Evolutionary conservation across 2,888 invertebrate genomes (phyloP).

Genomic region (Brenthis daphne): DNA sequence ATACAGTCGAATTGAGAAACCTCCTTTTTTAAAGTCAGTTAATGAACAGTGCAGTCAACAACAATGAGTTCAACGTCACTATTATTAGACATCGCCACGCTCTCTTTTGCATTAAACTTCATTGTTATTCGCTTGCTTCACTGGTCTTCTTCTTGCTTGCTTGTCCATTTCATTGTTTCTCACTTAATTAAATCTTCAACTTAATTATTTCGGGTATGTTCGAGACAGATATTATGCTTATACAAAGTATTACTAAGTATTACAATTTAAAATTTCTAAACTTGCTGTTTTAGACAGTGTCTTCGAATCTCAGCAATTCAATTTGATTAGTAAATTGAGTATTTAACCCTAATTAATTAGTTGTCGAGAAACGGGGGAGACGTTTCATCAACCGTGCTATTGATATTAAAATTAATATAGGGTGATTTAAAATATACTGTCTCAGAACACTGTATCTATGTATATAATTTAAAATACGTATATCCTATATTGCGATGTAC

Average conservation of each 20-base stretch:
- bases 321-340: slow-evolving; percentile 48
- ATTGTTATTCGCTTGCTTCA: no score
- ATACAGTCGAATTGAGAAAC: no score
- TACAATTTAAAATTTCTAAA: slow-evolving; percentile 12
- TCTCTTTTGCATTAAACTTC: no score
- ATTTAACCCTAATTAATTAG: slow-evolving; percentile 61
- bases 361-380: slow-evolving; percentile 48
- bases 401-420: slow-evolving; percentile 73
- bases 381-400: slow-evolving; percentile 62
- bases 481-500: no score
- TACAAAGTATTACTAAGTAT: slow-evolving; percentile 9
- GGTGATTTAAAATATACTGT: slow-evolving; percentile 39
- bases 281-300: slow-evolving; percentile 30
- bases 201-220: neutral
- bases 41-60: no score
- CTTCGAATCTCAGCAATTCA: slow-evolving; percentile 34
- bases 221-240: neutral
- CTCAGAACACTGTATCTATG: slow-evolving; percentile 17
- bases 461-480: no score
- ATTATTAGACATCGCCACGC: no score
- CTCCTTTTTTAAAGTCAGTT: no score
- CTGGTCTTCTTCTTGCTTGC: no score
- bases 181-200: neutral
- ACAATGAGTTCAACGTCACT: no score
- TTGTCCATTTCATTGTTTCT: neutral